Evolutionary conservation across 2,888 invertebrate genomes (phyloP).

Genomic region (Mythimna vitellina): DNA sequence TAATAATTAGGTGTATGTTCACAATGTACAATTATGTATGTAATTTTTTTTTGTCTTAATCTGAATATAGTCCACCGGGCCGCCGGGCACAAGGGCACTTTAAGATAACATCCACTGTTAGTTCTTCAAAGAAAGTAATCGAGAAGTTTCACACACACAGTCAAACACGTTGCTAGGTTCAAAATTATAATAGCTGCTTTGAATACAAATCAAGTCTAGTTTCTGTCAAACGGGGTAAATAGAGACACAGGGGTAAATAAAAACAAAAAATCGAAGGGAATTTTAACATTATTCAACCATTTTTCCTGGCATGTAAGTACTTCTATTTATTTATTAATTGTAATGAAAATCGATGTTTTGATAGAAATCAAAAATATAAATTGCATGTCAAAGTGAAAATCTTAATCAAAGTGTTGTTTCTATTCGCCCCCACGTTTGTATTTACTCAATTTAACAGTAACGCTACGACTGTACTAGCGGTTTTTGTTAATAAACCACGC

Average conservation of each 20-base stretch:
- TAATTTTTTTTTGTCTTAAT: slow-evolving; percentile 84
- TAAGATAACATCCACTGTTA: slow-evolving; percentile 80
- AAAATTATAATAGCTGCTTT: slow-evolving; percentile 63
- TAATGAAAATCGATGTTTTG: too few relatives aligned
- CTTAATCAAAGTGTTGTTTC: too few relatives aligned
- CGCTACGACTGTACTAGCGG: neutral
- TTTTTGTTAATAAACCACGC: neutral
- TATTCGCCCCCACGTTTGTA: too few relatives aligned
- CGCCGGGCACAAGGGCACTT: slow-evolving; percentile 89
- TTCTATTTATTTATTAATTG: too few relatives aligned
- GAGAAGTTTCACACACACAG: slow-evolving; percentile 72
- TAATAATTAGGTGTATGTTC: slow-evolving; percentile 89
- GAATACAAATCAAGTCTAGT: slow-evolving; percentile 6
- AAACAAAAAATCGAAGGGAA: too few relatives aligned
- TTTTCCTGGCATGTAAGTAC: too few relatives aligned
- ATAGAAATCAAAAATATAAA: too few relatives aligned
- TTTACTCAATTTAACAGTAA: too few relatives aligned
- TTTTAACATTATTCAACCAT: too few relatives aligned
- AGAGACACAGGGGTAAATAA: too few relatives aligned
- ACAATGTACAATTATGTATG: slow-evolving; percentile 90
- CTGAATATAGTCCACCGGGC: slow-evolving; percentile 87
- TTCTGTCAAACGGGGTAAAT: neutral
- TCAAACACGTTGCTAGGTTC: slow-evolving; percentile 65
- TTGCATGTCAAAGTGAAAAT: too few relatives aligned
- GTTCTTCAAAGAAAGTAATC: slow-evolving; percentile 73